A percentile compares a stretch with the other conserved stretches of the same genome.
Conservation (phyloP, 1,140 invertebrate species). For the Cheumatopsyche charites region DNA sequence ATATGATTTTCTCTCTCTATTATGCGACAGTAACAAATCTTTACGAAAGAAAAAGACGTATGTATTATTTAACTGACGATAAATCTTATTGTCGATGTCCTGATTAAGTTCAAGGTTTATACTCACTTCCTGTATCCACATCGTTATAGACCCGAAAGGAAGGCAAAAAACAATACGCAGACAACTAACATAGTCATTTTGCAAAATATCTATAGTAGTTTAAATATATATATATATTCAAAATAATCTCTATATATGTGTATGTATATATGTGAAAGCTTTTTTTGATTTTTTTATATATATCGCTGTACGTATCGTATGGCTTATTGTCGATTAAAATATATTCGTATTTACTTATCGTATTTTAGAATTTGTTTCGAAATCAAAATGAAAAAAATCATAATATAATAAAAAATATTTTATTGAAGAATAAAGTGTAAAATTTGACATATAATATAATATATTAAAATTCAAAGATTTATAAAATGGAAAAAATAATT, state of each 20-base stretch:
- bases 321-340: slow-evolving; percentile 28
- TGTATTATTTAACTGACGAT: too few relatives aligned
- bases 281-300: slow-evolving; percentile 13
- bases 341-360: slow-evolving; percentile 4
- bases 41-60: too few relatives aligned
- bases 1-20: too few relatives aligned
- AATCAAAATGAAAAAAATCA: slow-evolving; percentile 17
- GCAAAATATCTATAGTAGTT: slow-evolving; percentile 35
- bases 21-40: too few relatives aligned
- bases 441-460: neutral
- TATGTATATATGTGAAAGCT: neutral
- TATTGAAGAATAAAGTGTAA: slow-evolving; percentile 5
- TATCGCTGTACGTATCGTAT: slow-evolving; percentile 17
- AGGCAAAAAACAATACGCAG: slow-evolving; percentile 60
- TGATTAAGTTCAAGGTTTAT: neutral
- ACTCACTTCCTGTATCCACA: slow-evolving; percentile 62
- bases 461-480: neutral
- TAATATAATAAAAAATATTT: slow-evolving; percentile 11
- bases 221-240: slow-evolving; percentile 26
- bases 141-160: slow-evolving; percentile 50
- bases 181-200: slow-evolving; percentile 61
- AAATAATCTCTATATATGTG: slow-evolving; percentile 19
- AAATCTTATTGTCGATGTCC: too few relatives aligned
- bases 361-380: slow-evolving; percentile 14
- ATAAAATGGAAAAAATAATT: slow-evolving; percentile 1